Base-by-base conservation (phyloP, 2,113 vertebrate genomes). In the Junco hyemalis region DNA sequence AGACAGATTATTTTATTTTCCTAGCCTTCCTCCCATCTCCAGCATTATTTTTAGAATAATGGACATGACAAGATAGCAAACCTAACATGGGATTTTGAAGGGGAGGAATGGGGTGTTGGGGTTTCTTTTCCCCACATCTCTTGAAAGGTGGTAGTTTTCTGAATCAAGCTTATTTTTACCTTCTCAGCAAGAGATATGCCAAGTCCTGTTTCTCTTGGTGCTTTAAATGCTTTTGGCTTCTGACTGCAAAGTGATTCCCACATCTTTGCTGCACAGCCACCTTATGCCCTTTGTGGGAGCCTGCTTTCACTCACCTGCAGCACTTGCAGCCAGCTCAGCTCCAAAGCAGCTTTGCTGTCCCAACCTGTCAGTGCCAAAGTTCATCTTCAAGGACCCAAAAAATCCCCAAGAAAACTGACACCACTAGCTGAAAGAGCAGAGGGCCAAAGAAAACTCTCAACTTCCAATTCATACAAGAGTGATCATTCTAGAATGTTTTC, bases 61-160 rank as follows among this genome's bases (percentile, higher is more conserved):
- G 9, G 31, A 50, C 8, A 16, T 81, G 50, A 83, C 21, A 72
- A 23, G 45, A 31, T 10, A 81, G 13, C 24, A 84, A 81, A 90
- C 19, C 31, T 72, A 73, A 78, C 20, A n/a, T 48, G 9, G 23
- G 33, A 63, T 78, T 92, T 47, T 42, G 15, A 94, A 12, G 6
- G 12, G 28, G 2, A 91, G 25, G 71, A 72, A 86, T 14, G 69
- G 14, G 8, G 14, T 50, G 25, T 4, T 51, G 13, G 3, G 1
- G 0, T 4, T 26, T 21, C 11, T n/a, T 44, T 26, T 0, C 7
- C 6, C 15, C 21, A 28, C n/a, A 36, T 53, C 17, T 68, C 48
- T 33, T 77, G 72, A 85, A 85, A 79, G 26, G 8, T 56, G 14
- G 38, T 33, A 31, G 16, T 20, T 45, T 14, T 16, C 33, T 3